These are phyloP conservation scores for Tokudaia tokunoshimensis DNA, from an alignment of 2,797 vertebrate species.

Conservation along the genomic window DNA sequence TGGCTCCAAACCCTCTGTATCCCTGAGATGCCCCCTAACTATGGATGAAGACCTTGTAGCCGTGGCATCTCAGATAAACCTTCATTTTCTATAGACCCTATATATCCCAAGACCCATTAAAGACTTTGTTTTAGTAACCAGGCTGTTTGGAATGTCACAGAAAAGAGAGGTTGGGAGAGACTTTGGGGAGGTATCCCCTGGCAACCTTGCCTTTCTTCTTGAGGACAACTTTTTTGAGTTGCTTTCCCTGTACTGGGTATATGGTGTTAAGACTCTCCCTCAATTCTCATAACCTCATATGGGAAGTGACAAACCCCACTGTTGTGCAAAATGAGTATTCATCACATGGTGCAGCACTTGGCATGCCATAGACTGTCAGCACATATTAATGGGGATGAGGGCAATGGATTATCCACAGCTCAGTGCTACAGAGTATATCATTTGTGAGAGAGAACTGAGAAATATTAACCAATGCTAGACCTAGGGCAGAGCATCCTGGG, in stretches of 20 bases:
- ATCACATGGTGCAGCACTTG: background rate
- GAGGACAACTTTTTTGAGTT: background rate
- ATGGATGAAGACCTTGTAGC: background rate
- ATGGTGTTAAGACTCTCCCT: background rate
- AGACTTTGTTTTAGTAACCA: background rate
- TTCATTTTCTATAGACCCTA: background rate
- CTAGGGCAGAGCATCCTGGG: background rate
- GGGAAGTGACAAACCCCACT: background rate
- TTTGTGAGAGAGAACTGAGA: background rate
- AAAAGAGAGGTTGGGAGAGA: background rate
- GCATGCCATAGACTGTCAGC: background rate
- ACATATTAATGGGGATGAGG: background rate
- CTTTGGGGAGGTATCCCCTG: background rate
- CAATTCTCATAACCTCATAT: background rate
- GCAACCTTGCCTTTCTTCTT: background rate
- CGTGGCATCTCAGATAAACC: background rate
- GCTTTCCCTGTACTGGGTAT: background rate
- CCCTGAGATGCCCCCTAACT: background rate
- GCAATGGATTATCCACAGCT: background rate
- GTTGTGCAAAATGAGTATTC: background rate
- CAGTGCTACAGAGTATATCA: background rate
- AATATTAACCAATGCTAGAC: background rate
- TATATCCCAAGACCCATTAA: background rate
- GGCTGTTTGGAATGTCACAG: background rate
- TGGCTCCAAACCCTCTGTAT: too few relatives aligned